Evolutionary conservation across 1,140 invertebrate species (phyloP), one percentile per base, ranked within the genome.

Genomic region (Papilio aristodemus): DNA sequence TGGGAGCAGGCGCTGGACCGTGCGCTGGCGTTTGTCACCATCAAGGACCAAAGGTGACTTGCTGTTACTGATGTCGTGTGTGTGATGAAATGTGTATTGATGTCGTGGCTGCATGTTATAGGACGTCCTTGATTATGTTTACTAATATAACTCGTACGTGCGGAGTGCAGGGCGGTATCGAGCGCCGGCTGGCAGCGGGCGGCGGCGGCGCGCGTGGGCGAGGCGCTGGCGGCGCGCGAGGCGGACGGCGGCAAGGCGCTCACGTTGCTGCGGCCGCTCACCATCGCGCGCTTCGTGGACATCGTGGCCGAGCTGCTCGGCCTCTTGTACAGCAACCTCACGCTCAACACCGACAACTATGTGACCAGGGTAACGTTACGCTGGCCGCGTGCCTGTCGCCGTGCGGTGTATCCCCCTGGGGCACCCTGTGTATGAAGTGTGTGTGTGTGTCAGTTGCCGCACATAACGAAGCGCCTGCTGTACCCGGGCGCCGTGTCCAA

Each of bases 401-500:
- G n/a, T n/a, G n/a, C n/a, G n/a, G n/a, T n/a, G n/a, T n/a, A n/a
- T n/a, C n/a, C n/a, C n/a, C n/a, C n/a, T n/a, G n/a, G n/a, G n/a
- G n/a, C n/a, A n/a, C n/a, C n/a, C n/a, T n/a, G n/a, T n/a, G n/a
- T n/a, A n/a, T n/a, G n/a, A n/a, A 36, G 17, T 37, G 54, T 10
- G 57, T 67, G 25, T 50, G 4, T 63, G 27, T 59, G 9, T 9
- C 78, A 91, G 90, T 67, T 94, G n/a, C 93, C 93, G 22, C 88
- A 91, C 71, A 75, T 92, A 62, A 86, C 89, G 0, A 93, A 93
- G 67, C 91, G 92, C 37, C 74, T 94, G 58, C 83, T 92, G 70
- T 94, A 94, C 84, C 93, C 93, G 10, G 93, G 92, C 41, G 70
- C 85, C 2, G 85, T 94, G 38, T 91, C 90, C 68, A 93, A 93